A percentile compares a stretch with the other conserved stretches of the same genome.
These are phyloP conservation scores for Sceliomorpha sp. DNA, from an alignment of 2,888 invertebrate genomes.

Conservation along the genomic window DNA sequence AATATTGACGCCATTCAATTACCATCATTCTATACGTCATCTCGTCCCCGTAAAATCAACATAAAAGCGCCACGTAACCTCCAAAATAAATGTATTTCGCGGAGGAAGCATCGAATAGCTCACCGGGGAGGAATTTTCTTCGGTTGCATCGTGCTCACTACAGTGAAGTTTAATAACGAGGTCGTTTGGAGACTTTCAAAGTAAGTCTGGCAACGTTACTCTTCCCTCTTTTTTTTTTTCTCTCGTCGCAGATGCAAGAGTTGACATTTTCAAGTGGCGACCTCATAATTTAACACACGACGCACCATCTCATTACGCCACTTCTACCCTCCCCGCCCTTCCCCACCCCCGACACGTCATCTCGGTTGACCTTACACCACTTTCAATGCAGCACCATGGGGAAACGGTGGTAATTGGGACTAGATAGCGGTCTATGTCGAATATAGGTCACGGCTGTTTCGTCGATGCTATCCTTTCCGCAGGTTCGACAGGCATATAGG, in stretches of 20 bases:
- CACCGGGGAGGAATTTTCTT: constrained; percentile 32
- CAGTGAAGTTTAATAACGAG: constrained; percentile 24
- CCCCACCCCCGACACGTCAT: constrained; percentile 26
- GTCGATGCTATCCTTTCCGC: constrained; percentile 13
- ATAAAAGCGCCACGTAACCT: constrained; percentile 4
- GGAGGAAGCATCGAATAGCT: too few species aligned
- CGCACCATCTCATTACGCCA: constrained; percentile 36
- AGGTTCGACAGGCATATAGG: not conserved
- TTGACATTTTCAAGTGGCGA: constrained; percentile 15
- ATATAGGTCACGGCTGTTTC: constrained; percentile 67
- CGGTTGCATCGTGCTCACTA: constrained; percentile 41
- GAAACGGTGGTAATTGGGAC: constrained; percentile 46
- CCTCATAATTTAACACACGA: constrained; percentile 26
- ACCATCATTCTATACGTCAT: constrained; percentile 17
- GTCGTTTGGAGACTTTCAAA: constrained; percentile 23
- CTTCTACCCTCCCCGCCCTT: constrained; percentile 15
- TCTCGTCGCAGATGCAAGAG: not conserved
- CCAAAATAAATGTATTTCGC: constrained; percentile 20
- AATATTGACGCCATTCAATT: constrained; percentile 5
- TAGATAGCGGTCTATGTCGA: constrained; percentile 42
- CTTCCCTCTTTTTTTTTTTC: too few species aligned
- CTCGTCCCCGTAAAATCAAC: constrained; percentile 16
- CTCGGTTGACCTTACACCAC: constrained; percentile 30
- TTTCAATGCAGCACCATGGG: constrained; percentile 35
- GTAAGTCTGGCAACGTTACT: too few species aligned